Percentiles rank a stretch among this genome's conserved stretches.
Evolutionary conservation across 2,113 vertebrate species (phyloP).

Genomic region (Rhagologus leucostigma): DNA sequence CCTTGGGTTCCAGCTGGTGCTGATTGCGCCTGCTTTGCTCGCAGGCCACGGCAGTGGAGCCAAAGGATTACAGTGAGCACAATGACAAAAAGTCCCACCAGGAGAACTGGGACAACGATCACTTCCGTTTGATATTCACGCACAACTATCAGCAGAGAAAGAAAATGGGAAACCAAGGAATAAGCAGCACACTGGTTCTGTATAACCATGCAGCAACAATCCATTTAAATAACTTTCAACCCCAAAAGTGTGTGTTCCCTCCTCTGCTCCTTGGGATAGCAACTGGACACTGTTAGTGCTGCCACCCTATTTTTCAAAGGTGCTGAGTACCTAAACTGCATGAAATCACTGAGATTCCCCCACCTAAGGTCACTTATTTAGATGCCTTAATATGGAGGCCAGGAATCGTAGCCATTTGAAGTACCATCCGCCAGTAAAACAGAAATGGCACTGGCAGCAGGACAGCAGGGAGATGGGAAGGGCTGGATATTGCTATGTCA

Average conservation of each 20-base stretch:
- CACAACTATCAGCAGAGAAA: slow-evolving; percentile 49
- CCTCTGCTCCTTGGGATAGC: background rate
- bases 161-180: background rate
- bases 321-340: background rate
- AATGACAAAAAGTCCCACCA: slow-evolving; percentile 68
- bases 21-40: slow-evolving; percentile 16
- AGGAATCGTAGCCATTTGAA: background rate
- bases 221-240: background rate
- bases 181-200: background rate
- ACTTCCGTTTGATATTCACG: slow-evolving; percentile 68
- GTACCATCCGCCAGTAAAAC: background rate
- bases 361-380: background rate
- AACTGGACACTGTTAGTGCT: background rate
- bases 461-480: background rate
- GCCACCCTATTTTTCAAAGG: background rate
- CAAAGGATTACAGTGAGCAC: slow-evolving; percentile 72
- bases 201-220: background rate
- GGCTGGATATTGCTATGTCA: background rate
- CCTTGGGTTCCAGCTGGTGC: background rate
- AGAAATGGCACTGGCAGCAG: background rate
- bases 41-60: slow-evolving; percentile 69
- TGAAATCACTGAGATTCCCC: background rate
- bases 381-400: background rate
- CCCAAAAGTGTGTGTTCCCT: background rate
- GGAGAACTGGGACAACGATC: slow-evolving; percentile 69